Base-by-base conservation (phyloP, 2,113 vertebrate genomes). In the Plecturocebus donacophilus region DNA sequence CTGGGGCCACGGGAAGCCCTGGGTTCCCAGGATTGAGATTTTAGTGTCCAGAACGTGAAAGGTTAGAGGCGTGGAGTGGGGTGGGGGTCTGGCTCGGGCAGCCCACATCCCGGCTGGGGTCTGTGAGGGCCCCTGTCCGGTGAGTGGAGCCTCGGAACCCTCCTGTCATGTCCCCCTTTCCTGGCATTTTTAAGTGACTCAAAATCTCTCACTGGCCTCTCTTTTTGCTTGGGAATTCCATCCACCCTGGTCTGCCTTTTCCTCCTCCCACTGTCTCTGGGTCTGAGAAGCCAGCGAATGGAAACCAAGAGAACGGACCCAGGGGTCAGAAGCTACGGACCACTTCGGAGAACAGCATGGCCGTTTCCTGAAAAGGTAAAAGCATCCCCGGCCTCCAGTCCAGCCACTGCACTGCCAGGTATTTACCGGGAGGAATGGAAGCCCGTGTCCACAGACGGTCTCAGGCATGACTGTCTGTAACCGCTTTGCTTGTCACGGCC, bases 311-410 rank as follows among this genome's bases (percentile, higher is more conserved):
- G 52, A 25, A 0, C 13, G 20, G 58, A 17, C 13, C 45, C 2
- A 6, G 47, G 11, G 80, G 52, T 45, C 58, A 23, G 76, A 64
- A 25, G 64, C 25, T 4, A 2, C 6, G 8, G 12, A 0, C 61
- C 14, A 3, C 35, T 21, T 17, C 25, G 38, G 56, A 8, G 54
- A 47, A 58, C 87, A 5, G 19, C 0, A 4, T 17, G 54, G 47
- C 27, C 3, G 56, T 11, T 54, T 80, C 85, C 45, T 30, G 6
- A 23, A 54, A 61, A 56, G 3, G 9, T 17, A 21, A 56, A 42
- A 32, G 6, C 35, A 4, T 3, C 5, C 30, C 4, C 25, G 2
- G 23, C 10, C 4, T 7, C 2, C 2, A 27, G 8, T 11, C 25
- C 45, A 38, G 23, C 25, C 38, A 3, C 11, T 42, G n/a, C 20